Conservation (phyloP, 2,888 invertebrate species). For the Ectemnius lituratus region DNA sequence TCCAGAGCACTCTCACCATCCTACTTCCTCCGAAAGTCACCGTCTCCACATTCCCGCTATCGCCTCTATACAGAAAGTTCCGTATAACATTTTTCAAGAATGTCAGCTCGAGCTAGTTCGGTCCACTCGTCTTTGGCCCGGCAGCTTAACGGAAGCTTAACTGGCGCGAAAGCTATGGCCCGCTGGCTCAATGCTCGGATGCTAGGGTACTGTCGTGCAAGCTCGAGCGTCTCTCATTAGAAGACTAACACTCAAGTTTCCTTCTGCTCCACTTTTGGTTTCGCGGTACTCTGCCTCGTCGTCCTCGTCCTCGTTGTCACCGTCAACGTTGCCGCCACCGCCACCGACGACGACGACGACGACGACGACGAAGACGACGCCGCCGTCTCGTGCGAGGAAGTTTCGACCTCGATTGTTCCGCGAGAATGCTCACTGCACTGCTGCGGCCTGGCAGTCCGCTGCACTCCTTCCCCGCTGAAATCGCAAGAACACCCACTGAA, state of each 20-base stretch:
- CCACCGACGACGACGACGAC: no score
- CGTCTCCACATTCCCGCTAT: no score
- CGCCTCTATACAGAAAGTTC: not conserved
- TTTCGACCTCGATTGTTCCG: no score
- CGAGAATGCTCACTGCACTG: no score
- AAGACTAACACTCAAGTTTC: slow-evolving; percentile 7
- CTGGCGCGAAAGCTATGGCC: not conserved
- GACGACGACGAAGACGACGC: no score
- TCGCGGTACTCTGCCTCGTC: not conserved
- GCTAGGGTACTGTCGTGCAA: not conserved
- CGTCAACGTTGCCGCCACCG: no score
- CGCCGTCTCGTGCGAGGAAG: no score
- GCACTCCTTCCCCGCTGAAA: no score
- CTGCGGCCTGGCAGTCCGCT: no score
- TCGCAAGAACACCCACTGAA: no score
- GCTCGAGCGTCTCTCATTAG: not conserved
- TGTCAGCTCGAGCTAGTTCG: slow-evolving; percentile 5
- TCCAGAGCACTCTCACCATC: not conserved
- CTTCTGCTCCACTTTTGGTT: not conserved
- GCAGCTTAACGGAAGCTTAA: slow-evolving; percentile 7
- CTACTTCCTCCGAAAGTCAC: not conserved
- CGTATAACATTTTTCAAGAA: slow-evolving; percentile 8
- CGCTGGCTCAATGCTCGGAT: not conserved
- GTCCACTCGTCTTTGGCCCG: slow-evolving; percentile 2
- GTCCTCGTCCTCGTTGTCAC: no score